Evolutionary conservation across 2,797 vertebrate genomes (phyloP), one percentile per base, ranked within the genome.

Genomic region (Neosalanx taihuensis): DNA sequence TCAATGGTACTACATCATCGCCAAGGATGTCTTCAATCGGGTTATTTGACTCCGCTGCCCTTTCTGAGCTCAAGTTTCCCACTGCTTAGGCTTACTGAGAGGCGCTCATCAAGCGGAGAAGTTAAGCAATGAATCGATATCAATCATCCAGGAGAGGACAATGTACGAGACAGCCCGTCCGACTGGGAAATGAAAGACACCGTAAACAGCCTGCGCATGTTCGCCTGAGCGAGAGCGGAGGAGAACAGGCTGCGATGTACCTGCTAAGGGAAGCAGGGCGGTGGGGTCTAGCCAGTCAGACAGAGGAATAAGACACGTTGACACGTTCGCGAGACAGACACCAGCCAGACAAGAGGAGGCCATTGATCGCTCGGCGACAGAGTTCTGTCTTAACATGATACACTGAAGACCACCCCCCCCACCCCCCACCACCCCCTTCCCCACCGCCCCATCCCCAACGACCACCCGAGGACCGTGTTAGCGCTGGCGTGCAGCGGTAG

Each of bases 1-100:
- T 29, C 75, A 72, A 78, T 64, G 69, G 72, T 60, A 76, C 78
- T 63, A 23, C 60, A 13, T 70, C 79, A 74, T 10, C 76, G 76
- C 83, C 81, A 71, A 26, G 63, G 77, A 86, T 76, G 69, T 87
- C 84, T 90, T 87, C 76, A 87, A 86, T 82, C 78, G 76, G 71
- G 76, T 84, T 72, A 75, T 74, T 71, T 82, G 78, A 46, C 41
- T 78, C 1, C 70, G 4, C 68, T 61, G n/a, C 17, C 41, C 6
- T 56, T 56, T 3, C 64, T 33, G 15, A 65, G 51, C 41, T 51
- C 12, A 17, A 2, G 53, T 65, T 62, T 74, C 31, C 13, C 29
- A 4, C 31, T 60, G 57, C 46, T 71, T 56, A 3, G 10, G 23
- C 23, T 26, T 26, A 26, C 23, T 26, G 23, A 26, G 23, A 1